Conservation (phyloP, 2,797 vertebrate species). For the Periparus ater region DNA sequence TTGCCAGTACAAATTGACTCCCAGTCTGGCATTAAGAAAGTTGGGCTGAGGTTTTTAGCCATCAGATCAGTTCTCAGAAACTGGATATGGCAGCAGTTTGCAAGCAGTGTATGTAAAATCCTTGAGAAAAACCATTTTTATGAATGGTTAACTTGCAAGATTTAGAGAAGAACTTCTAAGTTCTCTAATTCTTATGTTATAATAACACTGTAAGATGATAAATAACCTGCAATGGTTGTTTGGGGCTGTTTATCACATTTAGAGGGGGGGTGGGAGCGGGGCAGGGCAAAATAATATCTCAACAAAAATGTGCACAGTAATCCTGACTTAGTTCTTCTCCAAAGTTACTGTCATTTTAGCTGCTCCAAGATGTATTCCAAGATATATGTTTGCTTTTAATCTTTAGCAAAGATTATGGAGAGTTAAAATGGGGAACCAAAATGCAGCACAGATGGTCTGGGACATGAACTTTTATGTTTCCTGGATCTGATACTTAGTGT, state of each 20-base stretch:
- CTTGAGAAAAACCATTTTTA: background rate
- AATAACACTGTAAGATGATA: background rate
- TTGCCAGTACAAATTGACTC: background rate
- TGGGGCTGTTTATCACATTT: background rate
- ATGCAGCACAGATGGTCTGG: background rate
- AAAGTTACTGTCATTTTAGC: background rate
- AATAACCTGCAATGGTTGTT: background rate
- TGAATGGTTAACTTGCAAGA: background rate
- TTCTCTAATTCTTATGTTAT: background rate
- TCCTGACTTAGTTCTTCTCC: background rate
- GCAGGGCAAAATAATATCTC: background rate
- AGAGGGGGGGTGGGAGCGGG: background rate
- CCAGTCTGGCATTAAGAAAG: background rate
- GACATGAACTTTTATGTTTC: background rate
- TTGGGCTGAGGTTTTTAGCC: background rate
- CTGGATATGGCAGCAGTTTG: background rate
- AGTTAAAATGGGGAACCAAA: background rate
- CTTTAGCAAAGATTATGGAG: background rate
- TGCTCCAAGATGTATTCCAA: background rate
- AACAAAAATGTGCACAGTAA: background rate
- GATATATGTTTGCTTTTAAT: background rate
- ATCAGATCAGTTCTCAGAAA: background rate
- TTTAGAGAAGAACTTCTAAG: background rate
- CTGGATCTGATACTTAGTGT: background rate
- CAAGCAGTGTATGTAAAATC: background rate